These are phyloP conservation scores for Tyria jacobaeae DNA, from an alignment of 2,888 invertebrate species.

Conservation along the genomic window DNA sequence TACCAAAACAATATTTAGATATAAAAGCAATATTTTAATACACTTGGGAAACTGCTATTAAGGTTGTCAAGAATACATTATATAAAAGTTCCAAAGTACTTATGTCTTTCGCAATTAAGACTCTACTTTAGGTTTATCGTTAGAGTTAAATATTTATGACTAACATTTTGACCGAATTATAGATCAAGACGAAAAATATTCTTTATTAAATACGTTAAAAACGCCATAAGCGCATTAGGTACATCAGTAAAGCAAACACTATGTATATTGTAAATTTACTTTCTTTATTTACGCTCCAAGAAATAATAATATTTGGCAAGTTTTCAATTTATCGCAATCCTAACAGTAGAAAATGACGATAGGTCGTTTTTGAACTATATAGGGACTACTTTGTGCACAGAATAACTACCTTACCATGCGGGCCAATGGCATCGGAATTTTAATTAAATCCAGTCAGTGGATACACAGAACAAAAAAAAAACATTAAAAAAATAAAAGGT, in stretches of 20 bases:
- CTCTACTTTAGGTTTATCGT: no score
- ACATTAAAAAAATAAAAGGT: conserved; percentile 77
- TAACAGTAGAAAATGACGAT: conserved; percentile 20
- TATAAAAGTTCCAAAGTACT: neutral
- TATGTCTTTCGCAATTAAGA: no score
- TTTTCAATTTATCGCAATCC: neutral
- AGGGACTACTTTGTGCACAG: conserved; percentile 8
- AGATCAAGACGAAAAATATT: no score
- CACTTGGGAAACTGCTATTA: neutral
- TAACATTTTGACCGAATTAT: no score
- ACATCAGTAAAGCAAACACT: neutral
- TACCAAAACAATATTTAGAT: conserved; percentile 14
- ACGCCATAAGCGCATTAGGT: no score
- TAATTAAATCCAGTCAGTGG: conserved; percentile 52
- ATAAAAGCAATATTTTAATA: conserved; percentile 6
- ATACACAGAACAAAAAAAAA: conserved; percentile 42
- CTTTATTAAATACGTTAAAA: no score
- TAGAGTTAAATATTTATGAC: no score
- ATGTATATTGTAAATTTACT: neutral
- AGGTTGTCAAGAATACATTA: neutral
- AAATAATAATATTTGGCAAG: neutral
- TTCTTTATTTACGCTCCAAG: neutral
- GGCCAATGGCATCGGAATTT: conserved; percentile 53
- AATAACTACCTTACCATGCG: conserved; percentile 26
- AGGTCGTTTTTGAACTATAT: conserved; percentile 19